Percentiles rank a stretch among this genome's conserved stretches.
Evolutionary conservation across 2,888 invertebrate genomes (phyloP).

Genomic region (Papilio elwesi): DNA sequence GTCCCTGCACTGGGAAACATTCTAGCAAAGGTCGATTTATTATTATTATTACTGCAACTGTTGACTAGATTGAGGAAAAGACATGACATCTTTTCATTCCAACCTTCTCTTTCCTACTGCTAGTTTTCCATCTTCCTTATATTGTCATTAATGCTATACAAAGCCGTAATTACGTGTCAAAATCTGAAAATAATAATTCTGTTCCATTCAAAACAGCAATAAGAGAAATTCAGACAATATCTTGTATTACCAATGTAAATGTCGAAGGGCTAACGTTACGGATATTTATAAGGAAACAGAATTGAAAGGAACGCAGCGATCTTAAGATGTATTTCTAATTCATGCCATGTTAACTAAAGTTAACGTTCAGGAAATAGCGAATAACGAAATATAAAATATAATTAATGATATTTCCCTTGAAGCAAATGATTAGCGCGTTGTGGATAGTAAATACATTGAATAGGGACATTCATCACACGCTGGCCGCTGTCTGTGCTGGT

Average conservation of each 20-base stretch:
- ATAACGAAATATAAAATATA: slow-evolving; percentile 40
- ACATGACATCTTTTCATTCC: too few species aligned
- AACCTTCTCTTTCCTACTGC: too few species aligned
- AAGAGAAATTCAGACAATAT: slow-evolving; percentile 14
- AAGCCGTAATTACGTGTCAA: not conserved
- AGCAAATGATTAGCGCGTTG: slow-evolving; percentile 35
- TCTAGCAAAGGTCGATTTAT: too few species aligned
- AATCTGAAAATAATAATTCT: slow-evolving; percentile 1
- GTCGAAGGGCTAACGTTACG: slow-evolving; percentile 21
- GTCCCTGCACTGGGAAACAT: too few species aligned
- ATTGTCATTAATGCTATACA: too few species aligned
- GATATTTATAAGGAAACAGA: slow-evolving; percentile 28
- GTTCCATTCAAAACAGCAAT: not conserved
- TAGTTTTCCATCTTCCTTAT: too few species aligned
- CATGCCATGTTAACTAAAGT: slow-evolving; percentile 33
- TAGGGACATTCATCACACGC: slow-evolving; percentile 31
- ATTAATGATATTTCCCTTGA: slow-evolving; percentile 36
- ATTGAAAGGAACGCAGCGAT: slow-evolving; percentile 33
- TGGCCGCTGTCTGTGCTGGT: slow-evolving; percentile 31
- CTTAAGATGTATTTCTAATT: slow-evolving; percentile 33
- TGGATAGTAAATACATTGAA: slow-evolving; percentile 34
- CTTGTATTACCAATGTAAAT: slow-evolving; percentile 20
- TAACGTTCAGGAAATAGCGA: slow-evolving; percentile 37
- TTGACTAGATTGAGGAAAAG: too few species aligned
- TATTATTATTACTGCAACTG: too few species aligned